A percentile compares a stretch with the other conserved stretches of the same genome.
These are phyloP conservation scores for Nomada fabriciana DNA, from an alignment of 2,888 invertebrate species.

Conservation along the genomic window DNA sequence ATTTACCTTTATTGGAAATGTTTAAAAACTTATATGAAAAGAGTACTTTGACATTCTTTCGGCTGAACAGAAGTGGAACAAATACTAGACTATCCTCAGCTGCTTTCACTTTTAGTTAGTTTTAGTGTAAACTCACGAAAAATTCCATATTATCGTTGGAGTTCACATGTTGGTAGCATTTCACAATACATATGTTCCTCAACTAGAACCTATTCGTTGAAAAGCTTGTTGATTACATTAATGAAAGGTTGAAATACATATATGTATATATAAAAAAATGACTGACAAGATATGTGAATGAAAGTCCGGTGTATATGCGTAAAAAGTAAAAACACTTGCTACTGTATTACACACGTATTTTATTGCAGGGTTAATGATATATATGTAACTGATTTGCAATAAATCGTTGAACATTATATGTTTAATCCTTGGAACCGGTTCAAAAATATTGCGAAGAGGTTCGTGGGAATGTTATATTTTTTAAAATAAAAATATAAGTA, in stretches of 20 bases:
- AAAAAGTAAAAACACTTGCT: slow-evolving; percentile 15
- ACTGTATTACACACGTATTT: not conserved
- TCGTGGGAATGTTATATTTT: slow-evolving; percentile 7
- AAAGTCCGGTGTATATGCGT: not conserved
- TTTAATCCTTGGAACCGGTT: not conserved
- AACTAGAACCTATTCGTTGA: not conserved
- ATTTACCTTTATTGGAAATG: not conserved
- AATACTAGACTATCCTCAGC: slow-evolving; percentile 7
- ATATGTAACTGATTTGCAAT: not conserved
- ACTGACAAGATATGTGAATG: slow-evolving; percentile 4
- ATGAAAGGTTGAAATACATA: not conserved
- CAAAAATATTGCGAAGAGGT: slow-evolving; percentile 28
- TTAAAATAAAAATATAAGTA: not conserved
- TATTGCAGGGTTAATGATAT: not conserved
- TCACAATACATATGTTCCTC: slow-evolving; percentile 10
- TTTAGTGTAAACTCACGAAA: slow-evolving; percentile 9
- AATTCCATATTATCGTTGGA: not conserved
- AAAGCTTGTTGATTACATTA: not conserved
- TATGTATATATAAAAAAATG: slow-evolving; percentile 7
- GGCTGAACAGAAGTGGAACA: slow-evolving; percentile 9
- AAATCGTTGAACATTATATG: not conserved
- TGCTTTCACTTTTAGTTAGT: slow-evolving; percentile 30
- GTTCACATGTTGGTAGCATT: slow-evolving; percentile 29
- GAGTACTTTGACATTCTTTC: slow-evolving; percentile 23
- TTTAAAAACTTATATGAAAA: not conserved